phyloP scores from a whole-genome alignment of 2,888 invertebrate species.

The Odontocolon sp. region DNA sequence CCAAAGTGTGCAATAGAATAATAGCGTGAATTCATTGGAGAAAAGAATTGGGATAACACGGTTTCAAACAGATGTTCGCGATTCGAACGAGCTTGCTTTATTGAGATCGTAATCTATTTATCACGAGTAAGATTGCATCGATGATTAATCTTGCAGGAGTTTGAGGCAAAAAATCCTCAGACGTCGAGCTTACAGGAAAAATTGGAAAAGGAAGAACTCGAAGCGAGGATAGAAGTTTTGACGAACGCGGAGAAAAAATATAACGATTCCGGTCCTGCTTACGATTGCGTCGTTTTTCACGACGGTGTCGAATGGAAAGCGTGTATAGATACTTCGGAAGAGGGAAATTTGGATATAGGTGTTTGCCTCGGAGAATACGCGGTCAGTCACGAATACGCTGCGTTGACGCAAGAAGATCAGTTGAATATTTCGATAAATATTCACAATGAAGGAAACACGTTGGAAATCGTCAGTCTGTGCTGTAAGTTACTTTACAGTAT shows the following conservation, averaged over 20 bases:
- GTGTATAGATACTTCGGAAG: conserved; percentile 91
- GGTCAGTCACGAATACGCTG: conserved; percentile 89
- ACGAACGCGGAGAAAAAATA: conserved; percentile 93
- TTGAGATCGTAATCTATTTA: not conserved
- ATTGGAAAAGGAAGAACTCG: conserved; percentile 93
- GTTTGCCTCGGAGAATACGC: conserved; percentile 91
- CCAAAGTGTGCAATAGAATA: not conserved
- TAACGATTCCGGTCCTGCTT: conserved; percentile 92
- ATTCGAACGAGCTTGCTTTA: conserved; percentile 22
- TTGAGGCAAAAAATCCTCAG: conserved; percentile 86
- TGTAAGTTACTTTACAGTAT: conserved; percentile 86
- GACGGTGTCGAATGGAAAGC: conserved; percentile 96
- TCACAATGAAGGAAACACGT: conserved; percentile 92
- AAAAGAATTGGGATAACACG: conserved; percentile 8
- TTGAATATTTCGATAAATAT: conserved; percentile 96
- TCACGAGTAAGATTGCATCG: not conserved
- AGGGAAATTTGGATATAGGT: conserved; percentile 90
- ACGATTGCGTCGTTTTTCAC: conserved; percentile 96
- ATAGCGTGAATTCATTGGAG: not conserved
- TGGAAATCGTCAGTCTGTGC: conserved; percentile 97
- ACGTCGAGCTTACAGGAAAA: conserved; percentile 87
- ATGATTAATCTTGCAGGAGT: conserved; percentile 80
- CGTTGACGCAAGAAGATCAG: conserved; percentile 89
- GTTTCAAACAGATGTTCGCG: not conserved
- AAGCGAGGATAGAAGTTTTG: conserved; percentile 92